Base-by-base conservation (phyloP, 2,797 vertebrate species). In the Falco novaeseelandiae region DNA sequence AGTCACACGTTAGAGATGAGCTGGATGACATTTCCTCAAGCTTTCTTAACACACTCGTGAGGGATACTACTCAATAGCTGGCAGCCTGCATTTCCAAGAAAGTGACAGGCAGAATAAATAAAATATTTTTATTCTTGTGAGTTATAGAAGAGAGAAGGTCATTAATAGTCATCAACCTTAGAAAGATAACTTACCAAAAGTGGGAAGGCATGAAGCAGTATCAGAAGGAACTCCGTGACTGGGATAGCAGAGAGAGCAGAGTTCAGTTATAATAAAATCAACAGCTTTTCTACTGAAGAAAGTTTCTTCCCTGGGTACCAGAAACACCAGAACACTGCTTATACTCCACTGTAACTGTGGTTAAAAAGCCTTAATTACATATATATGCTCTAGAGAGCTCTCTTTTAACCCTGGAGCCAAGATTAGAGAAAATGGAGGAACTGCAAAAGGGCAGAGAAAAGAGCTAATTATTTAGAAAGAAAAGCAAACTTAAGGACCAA, bases 351-450 rank as follows among this genome's bases (percentile, higher is more conserved):
- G 32, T 27, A 91, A 93, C 62, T 76, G 76, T 90, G 76, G 79
- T 93, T 95, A 91, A 95, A 95, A 95, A 93, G 65, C 85, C 48
- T 93, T 96, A 97, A 95, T 96, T 95, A 93, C 72, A 82, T 58
- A 81, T 52, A 70, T 12, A 72, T 66, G 62, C 95, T 90, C 93
- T 51, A 81, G 94, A 95, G 94, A 95, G 76, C 29, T 91, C 87
- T 78, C 80, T 94, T 19, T 93, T 72, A 95, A 95, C 85, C 72
- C 94, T 30, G 58, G 34, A 90, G 93, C 91, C 80, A 93, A 95
- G 95, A 97, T 94, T 73, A 96, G 48, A 95, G 73, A 92, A 91
- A 93, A 91, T 23, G 65, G 65, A 95, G 17, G 59, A 97, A 96
- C 21, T 36, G 63, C n/a, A 93, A 76, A 92, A 82, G 77, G 80